phyloP scores from a whole-genome alignment of 2,113 vertebrate species.

The Nesogale talazaci region DNA sequence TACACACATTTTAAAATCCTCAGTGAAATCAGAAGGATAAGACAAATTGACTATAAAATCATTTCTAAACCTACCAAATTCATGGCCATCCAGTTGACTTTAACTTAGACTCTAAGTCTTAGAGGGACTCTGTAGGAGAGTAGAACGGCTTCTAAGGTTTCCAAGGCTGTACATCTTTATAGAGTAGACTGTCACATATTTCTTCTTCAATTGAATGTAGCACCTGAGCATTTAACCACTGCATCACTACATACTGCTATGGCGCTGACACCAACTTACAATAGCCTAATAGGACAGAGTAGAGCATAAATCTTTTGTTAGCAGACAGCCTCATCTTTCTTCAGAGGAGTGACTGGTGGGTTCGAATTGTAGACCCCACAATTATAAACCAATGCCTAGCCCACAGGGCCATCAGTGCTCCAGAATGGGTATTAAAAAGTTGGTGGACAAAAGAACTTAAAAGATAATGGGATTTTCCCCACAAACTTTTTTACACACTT shows the following conservation, averaged over 20 bases:
- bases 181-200: background rate
- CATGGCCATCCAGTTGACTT: background rate
- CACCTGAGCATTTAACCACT: background rate
- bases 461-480: too few species aligned
- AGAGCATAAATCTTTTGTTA: too few species aligned
- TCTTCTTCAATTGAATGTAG: background rate
- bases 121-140: background rate
- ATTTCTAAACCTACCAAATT: background rate
- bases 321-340: too few species aligned
- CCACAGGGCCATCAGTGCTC: background rate
- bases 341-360: too few species aligned
- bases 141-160: background rate
- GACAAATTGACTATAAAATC: background rate
- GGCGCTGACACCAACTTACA: too few species aligned
- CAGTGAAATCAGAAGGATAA: slow-evolving; percentile 7
- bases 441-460: background rate
- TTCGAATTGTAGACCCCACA: too few species aligned
- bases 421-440: background rate
- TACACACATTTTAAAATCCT: background rate
- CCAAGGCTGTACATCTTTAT: background rate
- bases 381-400: too few species aligned
- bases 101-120: too few species aligned
- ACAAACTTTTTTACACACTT: too few species aligned
- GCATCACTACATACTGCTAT: background rate
- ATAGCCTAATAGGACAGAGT: too few species aligned